phyloP scores from a whole-genome alignment of 2,797 vertebrate species.

The Paedocypris micromegethes region DNA sequence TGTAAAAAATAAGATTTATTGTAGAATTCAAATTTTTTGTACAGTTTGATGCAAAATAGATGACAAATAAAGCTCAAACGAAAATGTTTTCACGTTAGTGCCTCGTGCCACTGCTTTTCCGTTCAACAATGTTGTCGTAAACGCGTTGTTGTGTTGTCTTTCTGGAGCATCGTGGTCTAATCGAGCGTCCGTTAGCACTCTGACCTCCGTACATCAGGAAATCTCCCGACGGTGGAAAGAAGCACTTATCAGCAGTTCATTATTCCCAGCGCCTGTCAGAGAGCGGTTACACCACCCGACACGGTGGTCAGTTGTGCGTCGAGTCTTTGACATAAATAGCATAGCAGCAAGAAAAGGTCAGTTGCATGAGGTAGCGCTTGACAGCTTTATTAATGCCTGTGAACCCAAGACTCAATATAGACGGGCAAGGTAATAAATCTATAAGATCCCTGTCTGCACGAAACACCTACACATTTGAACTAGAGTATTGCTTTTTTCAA shows the following conservation, averaged over 20 bases:
- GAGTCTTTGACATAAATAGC: constrained; percentile 10
- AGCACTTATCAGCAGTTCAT: constrained; percentile 10
- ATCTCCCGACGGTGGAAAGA: constrained; percentile 8
- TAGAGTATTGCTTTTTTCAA: too few relatives aligned
- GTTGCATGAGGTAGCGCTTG: constrained; percentile 18
- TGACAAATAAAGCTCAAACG: too few relatives aligned
- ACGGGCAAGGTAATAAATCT: too few relatives aligned
- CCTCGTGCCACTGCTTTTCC: too few relatives aligned
- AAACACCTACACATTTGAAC: too few relatives aligned
- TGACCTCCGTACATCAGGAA: background rate
- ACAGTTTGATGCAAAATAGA: too few relatives aligned
- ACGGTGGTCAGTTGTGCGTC: background rate
- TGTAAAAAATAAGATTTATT: too few relatives aligned
- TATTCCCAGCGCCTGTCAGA: constrained; percentile 14
- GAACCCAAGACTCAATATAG: constrained; percentile 2
- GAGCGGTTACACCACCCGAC: background rate
- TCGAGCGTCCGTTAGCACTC: background rate
- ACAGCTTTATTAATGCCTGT: constrained; percentile 27
- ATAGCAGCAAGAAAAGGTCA: constrained; percentile 26
- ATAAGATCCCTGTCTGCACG: too few relatives aligned
- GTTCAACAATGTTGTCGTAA: constrained; percentile 20
- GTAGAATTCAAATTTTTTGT: too few relatives aligned
- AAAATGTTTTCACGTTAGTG: too few relatives aligned
- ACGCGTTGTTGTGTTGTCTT: too few relatives aligned
- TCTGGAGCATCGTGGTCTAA: too few relatives aligned